Base-by-base conservation (phyloP, 2,113 vertebrate species). In the Paraplagusia blochii region DNA sequence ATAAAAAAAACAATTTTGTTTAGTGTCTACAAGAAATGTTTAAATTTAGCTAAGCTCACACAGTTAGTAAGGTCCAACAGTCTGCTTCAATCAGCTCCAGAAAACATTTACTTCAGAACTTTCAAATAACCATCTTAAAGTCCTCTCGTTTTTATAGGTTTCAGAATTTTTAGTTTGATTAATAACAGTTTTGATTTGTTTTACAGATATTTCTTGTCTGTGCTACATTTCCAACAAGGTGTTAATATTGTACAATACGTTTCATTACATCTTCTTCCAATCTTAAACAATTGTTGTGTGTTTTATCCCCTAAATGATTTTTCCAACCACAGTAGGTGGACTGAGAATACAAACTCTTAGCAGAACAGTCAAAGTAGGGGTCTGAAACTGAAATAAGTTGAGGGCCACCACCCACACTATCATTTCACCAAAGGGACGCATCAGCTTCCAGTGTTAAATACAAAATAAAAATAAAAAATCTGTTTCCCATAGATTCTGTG, bases 1-100 rank as follows among this genome's bases (percentile, higher is more conserved):
- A 34, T 50, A 38, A 51, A 9, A 61, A 36, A 18, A 18, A 40
- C 9, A 7, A 5, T 43, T 14, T 43, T 50, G 34, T 50, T 35
- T n/a, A 8, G 8, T 47, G n/a, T 40, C 9, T 13, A 34, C 19
- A 15, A 10, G 18, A 11, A 51, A 19, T 59, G 63, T 59, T 66
- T 55, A 22, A 39, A 22, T 66, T 77, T 55, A 63, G 45, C 44
- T 49, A 18, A 66, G 53, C 22, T 29, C 22, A 29, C 22, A 29
- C 22, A 29, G 6, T 4, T 29, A 73, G 54, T 47, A n/a, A 62
- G 64, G 52, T 38, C 33, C 11, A 17, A 11, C 19, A 39, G 50
- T 13, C 8, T 60, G 40, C 44, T 45, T 6, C 18, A 40, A 61
- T n/a, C 56, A 35, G 18, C 42, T 56, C 18, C 34, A 39, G 35